These are phyloP conservation scores for Gisinianus flammeolus DNA, from an alignment of 2,888 invertebrate genomes.

Conservation along the genomic window DNA sequence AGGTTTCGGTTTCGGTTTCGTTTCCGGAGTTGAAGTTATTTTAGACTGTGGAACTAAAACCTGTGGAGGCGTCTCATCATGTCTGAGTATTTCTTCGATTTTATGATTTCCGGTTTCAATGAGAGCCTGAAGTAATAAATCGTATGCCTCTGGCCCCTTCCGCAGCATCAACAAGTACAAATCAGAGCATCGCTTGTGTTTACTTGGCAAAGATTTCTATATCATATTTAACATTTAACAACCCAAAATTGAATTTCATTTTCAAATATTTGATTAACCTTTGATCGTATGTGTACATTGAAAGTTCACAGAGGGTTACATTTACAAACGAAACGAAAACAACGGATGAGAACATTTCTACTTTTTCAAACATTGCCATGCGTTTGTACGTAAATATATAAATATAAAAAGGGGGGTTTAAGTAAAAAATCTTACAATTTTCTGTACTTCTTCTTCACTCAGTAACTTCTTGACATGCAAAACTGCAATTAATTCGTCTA, in stretches of 20 bases:
- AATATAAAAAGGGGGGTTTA: not conserved
- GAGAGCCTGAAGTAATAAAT: slow-evolving; percentile 15
- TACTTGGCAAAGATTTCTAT: slow-evolving; percentile 5
- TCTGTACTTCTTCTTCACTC: slow-evolving; percentile 11
- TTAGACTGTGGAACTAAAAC: too few relatives aligned
- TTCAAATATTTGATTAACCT: not conserved
- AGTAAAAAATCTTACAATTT: slow-evolving; percentile 24
- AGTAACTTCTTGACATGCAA: slow-evolving; percentile 4
- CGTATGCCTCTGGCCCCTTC: slow-evolving; percentile 30
- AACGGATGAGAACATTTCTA: too few relatives aligned
- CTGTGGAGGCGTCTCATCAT: slow-evolving; percentile 5
- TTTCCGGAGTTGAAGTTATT: too few relatives aligned
- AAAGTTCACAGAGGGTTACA: too few relatives aligned
- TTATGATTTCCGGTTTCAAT: slow-evolving; percentile 13
- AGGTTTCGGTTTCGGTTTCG: not conserved
- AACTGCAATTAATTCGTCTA: slow-evolving; percentile 2
- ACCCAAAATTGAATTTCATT: too few relatives aligned
- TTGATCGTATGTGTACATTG: too few relatives aligned
- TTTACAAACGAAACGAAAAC: too few relatives aligned
- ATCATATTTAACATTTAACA: not conserved
- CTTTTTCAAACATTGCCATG: too few relatives aligned
- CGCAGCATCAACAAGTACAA: slow-evolving; percentile 26
- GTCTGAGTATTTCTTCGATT: slow-evolving; percentile 20
- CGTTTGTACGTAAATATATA: too few relatives aligned
- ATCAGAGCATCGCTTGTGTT: slow-evolving; percentile 17